These are phyloP conservation scores for Chunga burmeisteri DNA, from an alignment of 2,113 vertebrate species.

Conservation along the genomic window DNA sequence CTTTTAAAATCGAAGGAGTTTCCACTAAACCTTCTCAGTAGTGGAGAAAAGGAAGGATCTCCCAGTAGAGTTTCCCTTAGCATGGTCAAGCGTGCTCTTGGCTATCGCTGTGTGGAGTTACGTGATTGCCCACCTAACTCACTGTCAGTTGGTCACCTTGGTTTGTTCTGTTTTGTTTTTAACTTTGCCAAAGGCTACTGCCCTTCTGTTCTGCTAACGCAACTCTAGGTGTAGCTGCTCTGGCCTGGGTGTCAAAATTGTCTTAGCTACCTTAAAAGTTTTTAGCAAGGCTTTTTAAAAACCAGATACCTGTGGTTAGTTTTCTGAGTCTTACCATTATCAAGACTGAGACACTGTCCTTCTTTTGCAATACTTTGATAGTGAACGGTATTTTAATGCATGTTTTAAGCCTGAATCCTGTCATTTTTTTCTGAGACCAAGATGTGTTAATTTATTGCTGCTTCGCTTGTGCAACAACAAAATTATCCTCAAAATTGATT, in stretches of 20 bases:
- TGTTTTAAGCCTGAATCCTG: neutral
- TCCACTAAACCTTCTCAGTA: fast-evolving
- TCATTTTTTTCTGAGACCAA: neutral
- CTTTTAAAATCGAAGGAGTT: neutral
- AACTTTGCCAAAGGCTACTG: neutral
- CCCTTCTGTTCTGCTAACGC: neutral
- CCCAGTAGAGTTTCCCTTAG: neutral
- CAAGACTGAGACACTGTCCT: neutral
- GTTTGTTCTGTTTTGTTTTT: neutral
- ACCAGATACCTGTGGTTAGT: neutral
- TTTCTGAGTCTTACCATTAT: neutral
- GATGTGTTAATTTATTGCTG: neutral
- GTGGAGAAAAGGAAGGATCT: neutral
- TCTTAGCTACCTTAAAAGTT: neutral
- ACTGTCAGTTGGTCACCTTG: neutral
- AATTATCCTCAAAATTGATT: neutral
- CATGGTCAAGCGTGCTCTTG: neutral
- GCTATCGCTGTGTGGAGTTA: neutral
- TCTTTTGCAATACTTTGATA: neutral
- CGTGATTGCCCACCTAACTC: fast-evolving
- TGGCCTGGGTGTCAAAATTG: neutral
- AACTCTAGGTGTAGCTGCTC: neutral
- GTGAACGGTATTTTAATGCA: neutral
- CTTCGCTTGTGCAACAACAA: neutral
- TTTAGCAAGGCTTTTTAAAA: neutral